Evolutionary conservation across 2,888 invertebrate species (phyloP).

Genomic region (Athrips mouffetella): DNA sequence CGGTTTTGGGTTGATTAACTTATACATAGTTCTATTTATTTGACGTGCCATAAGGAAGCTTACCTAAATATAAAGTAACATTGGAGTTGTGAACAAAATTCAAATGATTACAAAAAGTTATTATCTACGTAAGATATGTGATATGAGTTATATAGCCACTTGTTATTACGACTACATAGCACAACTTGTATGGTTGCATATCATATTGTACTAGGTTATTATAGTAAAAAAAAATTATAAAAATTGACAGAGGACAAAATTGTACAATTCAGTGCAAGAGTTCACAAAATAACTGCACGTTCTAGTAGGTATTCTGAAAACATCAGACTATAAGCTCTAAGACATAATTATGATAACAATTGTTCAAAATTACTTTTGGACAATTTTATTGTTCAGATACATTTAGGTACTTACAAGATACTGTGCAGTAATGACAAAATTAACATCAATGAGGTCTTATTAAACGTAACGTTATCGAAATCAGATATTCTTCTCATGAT

Average conservation of each 20-base stretch:
- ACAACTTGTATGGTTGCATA: conserved; percentile 73
- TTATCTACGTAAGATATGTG: conserved; percentile 76
- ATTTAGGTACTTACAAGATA: too few relatives aligned
- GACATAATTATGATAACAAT: too few relatives aligned
- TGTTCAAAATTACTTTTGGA: too few relatives aligned
- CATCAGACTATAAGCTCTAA: too few relatives aligned
- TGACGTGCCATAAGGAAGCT: conserved; percentile 65
- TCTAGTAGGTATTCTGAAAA: too few relatives aligned
- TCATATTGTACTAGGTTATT: conserved; percentile 55
- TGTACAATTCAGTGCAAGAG: not conserved
- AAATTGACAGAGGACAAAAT: not conserved
- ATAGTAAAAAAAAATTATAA: conserved; percentile 42
- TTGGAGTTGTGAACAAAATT: conserved; percentile 73
- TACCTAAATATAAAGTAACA: conserved; percentile 55
- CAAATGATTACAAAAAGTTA: conserved; percentile 62
- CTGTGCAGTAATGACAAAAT: too few relatives aligned
- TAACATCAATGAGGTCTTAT: too few relatives aligned
- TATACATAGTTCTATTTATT: conserved; percentile 44
- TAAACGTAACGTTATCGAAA: too few relatives aligned
- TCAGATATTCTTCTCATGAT: too few relatives aligned
- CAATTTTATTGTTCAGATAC: too few relatives aligned
- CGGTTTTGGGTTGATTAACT: not conserved
- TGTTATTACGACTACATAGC: conserved; percentile 68
- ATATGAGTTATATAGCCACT: conserved; percentile 72
- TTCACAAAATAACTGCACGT: too few relatives aligned